Evolutionary conservation across 1,140 invertebrate species (phyloP), one percentile per base, ranked within the genome.

Genomic region (Scylla paramamosain): DNA sequence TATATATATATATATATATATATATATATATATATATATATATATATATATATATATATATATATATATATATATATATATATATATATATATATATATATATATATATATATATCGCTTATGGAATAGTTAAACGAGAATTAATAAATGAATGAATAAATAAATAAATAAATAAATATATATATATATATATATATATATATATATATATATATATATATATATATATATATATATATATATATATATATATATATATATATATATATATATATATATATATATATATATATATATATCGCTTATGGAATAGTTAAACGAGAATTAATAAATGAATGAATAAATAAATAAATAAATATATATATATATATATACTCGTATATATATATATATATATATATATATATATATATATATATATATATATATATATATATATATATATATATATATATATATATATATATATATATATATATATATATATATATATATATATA

Each of bases 321-420:
- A n/a, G n/a, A n/a, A n/a, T n/a, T n/a, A n/a, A n/a, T n/a, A n/a
- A n/a, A n/a, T n/a, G n/a, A n/a, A n/a, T n/a, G n/a, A n/a, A n/a
- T n/a, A n/a, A n/a, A n/a, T n/a, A n/a, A n/a, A n/a, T n/a, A n/a
- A n/a, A n/a, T 88, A 88, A 31, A 88, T 88, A 88, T 88, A 88
- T 88, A 88, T 88, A 88, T 88, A 88, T 88, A 88, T 88, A 88
- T 29, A 88, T 88, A 88, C 28, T 31, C 32, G 39, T 88, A 88
- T 32, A 88, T 32, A 88, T 88, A 32, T 88, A 88, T 88, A 88
- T 88, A 88, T 32, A 88, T 88, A 88, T 32, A 88, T 32, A 32
- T 88, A 25, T 32, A 88, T 32, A 88, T 88, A 88, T 20, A 88
- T 7, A 88, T 14, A 77, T 29, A 28, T 29, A 88, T 6, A 88